Percentiles rank a stretch among this genome's conserved stretches.
phyloP scores from a whole-genome alignment of 2,797 vertebrate genomes.

The Melanotaenia parkinsoni region DNA sequence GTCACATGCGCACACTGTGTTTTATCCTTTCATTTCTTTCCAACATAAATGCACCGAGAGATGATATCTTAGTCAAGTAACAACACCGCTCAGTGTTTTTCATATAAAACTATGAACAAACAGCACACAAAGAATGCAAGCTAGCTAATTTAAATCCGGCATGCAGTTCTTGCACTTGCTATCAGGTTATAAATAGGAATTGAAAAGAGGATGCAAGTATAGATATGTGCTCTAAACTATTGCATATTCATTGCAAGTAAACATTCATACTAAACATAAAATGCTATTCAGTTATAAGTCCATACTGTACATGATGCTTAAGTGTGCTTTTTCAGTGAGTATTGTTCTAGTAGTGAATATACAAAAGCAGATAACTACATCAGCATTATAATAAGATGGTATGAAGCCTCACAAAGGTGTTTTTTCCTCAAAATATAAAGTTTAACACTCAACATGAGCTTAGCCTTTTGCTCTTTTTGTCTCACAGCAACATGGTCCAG shows the following conservation, averaged over 20 bases:
- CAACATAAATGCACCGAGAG: constrained; percentile 2
- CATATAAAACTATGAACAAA: constrained; percentile 23
- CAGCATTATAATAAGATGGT: background rate
- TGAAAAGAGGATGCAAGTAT: background rate
- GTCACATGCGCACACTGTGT: background rate
- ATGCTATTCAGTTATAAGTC: background rate
- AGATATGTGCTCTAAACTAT: background rate
- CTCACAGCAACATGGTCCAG: constrained; percentile 7
- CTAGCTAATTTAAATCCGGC: constrained; percentile 8
- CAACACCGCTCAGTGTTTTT: constrained; percentile 3
- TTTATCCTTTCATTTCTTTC: background rate
- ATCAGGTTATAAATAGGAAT: constrained; percentile 18
- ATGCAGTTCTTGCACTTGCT: background rate
- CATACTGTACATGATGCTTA: background rate
- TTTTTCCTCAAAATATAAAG: constrained; percentile 27
- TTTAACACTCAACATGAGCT: constrained; percentile 33
- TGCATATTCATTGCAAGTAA: background rate
- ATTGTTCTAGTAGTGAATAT: background rate
- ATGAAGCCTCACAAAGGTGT: background rate
- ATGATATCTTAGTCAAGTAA: constrained; percentile 12
- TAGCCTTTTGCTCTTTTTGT: constrained; percentile 23
- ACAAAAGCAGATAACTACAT: background rate
- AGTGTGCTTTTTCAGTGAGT: background rate
- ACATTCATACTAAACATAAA: constrained; percentile 7
- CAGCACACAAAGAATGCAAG: constrained; percentile 2